phyloP scores from a whole-genome alignment of 2,797 vertebrate species.

The Takifugu rubripes region DNA sequence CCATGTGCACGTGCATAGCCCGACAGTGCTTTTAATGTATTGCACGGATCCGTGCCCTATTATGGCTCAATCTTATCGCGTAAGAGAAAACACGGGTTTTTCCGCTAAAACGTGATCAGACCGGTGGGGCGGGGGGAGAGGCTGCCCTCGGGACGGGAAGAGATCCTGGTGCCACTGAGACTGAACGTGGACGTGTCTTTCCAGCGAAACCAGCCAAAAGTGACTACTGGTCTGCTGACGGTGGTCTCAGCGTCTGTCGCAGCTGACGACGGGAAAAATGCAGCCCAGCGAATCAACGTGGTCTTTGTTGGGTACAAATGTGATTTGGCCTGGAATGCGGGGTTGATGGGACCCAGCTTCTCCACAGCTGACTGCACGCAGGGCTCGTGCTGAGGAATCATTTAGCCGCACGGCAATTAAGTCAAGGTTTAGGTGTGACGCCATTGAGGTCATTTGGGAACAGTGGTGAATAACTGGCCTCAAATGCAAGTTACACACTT shows the following conservation, averaged over 20 bases:
- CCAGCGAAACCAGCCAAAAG: constrained; percentile 27
- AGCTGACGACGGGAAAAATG: constrained; percentile 46
- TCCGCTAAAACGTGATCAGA: constrained; percentile 40
- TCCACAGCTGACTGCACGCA: constrained; percentile 35
- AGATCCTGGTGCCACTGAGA: constrained; percentile 10
- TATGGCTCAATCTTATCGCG: constrained; percentile 60
- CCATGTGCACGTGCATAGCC: constrained; percentile 12
- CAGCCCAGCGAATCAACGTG: constrained; percentile 42
- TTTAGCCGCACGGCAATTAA: constrained; percentile 39
- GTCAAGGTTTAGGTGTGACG: constrained; percentile 43
- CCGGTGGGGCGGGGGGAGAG: constrained; percentile 27
- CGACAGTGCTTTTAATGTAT: constrained; percentile 41
- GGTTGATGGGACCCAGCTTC: constrained; percentile 35
- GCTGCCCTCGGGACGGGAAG: constrained; percentile 22
- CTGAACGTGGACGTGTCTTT: constrained; percentile 25
- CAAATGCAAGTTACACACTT: constrained; percentile 46
- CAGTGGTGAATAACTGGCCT: constrained; percentile 32
- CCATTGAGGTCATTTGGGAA: constrained; percentile 33
- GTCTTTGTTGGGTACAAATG: constrained; percentile 65
- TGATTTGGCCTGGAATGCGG: constrained; percentile 68
- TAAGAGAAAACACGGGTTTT: constrained; percentile 43
- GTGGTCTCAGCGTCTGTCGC: constrained; percentile 30
- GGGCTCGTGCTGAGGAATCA: constrained; percentile 30
- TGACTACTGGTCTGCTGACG: constrained; percentile 55
- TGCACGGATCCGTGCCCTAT: constrained; percentile 48